Evolutionary conservation across 1,140 invertebrate species (phyloP).

Genomic region (Eubasilissa regina): DNA sequence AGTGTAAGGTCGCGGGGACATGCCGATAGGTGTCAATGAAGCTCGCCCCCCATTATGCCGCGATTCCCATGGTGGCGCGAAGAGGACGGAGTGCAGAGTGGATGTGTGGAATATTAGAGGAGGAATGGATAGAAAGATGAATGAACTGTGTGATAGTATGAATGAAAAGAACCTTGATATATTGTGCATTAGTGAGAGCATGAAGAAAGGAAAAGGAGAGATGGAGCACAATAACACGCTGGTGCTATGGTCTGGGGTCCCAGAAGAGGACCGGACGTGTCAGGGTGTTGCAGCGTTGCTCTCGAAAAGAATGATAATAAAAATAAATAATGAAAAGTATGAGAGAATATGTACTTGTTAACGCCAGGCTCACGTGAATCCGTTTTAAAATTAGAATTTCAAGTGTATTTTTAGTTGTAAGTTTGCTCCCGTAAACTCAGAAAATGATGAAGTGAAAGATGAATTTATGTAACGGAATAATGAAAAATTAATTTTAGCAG

Average conservation of each 20-base stretch:
- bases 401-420: no score
- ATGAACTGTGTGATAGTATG: not conserved
- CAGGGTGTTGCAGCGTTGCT: not conserved
- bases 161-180: not conserved
- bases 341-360: not conserved
- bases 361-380: not conserved
- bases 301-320: not conserved
- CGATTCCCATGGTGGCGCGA: not conserved
- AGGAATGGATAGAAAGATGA: not conserved
- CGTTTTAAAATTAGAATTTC: not conserved
- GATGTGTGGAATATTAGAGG: not conserved
- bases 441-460: no score
- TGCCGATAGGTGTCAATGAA: no score
- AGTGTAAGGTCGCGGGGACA: no score
- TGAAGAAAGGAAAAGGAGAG: not conserved
- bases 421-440: no score
- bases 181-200: not conserved
- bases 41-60: not conserved
- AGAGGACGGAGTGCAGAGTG: not conserved
- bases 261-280: not conserved
- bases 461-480: no score
- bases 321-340: no score
- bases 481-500: no score
- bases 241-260: not conserved
- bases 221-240: not conserved